Conservation (phyloP, 2,797 vertebrate genomes). For the Pterois miles region DNA sequence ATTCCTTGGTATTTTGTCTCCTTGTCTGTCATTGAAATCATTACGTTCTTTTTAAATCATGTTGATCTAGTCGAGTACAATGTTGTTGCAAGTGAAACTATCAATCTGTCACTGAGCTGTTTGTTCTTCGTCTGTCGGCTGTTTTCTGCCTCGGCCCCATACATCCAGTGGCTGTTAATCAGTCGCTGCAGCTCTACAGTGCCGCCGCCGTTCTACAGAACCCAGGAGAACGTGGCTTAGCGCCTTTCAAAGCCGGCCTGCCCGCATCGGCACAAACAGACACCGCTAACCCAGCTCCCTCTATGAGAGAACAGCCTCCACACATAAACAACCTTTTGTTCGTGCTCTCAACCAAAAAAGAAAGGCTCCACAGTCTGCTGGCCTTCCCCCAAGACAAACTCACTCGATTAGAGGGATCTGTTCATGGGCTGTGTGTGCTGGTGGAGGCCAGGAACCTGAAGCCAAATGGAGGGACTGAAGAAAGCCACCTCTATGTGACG, state of each 20-base stretch:
- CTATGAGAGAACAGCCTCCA: slow-evolving; percentile 39
- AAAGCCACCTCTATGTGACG: slow-evolving; percentile 41
- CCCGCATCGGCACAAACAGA: slow-evolving; percentile 79
- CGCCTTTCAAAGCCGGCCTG: slow-evolving; percentile 70
- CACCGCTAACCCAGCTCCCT: slow-evolving; percentile 40
- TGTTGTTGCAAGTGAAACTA: slow-evolving; percentile 12
- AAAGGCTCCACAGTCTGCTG: slow-evolving; percentile 83
- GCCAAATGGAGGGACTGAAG: slow-evolving; percentile 29
- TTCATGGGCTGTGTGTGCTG: slow-evolving; percentile 71
- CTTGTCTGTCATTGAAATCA: slow-evolving; percentile 18
- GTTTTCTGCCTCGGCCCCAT: slow-evolving; percentile 23
- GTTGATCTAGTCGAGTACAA: slow-evolving; percentile 13
- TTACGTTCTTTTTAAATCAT: slow-evolving; percentile 18
- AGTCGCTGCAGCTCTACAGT: slow-evolving; percentile 22
- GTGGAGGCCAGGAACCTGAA: slow-evolving; percentile 44
- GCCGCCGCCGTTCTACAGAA: slow-evolving; percentile 27
- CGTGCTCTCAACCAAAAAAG: slow-evolving; percentile 63
- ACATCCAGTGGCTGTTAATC: slow-evolving; percentile 51
- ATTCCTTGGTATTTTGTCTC: slow-evolving; percentile 1
- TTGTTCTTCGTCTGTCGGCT: slow-evolving; percentile 28
- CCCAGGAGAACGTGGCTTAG: slow-evolving; percentile 55
- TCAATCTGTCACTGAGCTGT: slow-evolving; percentile 37
- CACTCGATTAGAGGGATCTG: slow-evolving; percentile 85
- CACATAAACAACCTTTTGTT: slow-evolving; percentile 85
- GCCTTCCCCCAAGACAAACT: slow-evolving; percentile 87